Conservation (phyloP, 37 sponge, comb jelly and placozoan genomes). For the Corticium candelabrum region DNA sequence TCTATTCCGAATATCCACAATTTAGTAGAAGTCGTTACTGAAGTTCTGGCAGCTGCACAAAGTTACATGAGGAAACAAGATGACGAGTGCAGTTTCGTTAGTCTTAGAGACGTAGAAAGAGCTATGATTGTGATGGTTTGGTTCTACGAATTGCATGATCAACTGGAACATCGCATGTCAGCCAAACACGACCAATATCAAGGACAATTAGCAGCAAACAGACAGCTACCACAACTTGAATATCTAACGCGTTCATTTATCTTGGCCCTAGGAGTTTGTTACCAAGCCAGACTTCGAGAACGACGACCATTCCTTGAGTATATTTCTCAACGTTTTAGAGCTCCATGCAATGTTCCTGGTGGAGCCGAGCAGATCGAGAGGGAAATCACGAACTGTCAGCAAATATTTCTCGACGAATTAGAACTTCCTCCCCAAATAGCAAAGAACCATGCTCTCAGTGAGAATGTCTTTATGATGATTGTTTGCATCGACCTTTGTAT, state of each 20-base stretch:
- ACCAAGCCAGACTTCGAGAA: constrained; percentile 55
- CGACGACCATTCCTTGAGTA: constrained; percentile 41
- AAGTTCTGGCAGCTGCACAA: constrained; percentile 51
- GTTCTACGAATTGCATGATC: constrained; percentile 12
- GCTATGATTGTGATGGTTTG: constrained; percentile 31
- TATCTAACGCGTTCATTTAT: constrained; percentile 12
- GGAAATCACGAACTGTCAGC: constrained; percentile 40
- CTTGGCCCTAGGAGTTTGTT: constrained; percentile 67
- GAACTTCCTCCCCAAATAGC: constrained; percentile 70
- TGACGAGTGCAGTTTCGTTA: constrained; percentile 63
- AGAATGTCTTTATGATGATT: constrained; percentile 97
- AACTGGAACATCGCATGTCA: background rate
- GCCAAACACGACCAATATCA: background rate
- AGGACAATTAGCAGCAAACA: background rate
- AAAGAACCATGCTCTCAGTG: constrained; percentile 78
- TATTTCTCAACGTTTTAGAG: constrained; percentile 23
- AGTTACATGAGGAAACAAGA: constrained; percentile 55
- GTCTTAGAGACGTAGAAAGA: constrained; percentile 52
- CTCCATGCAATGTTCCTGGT: constrained; percentile 15
- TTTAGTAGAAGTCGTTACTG: constrained; percentile 22
- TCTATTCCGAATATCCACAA: background rate
- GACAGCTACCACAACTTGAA: background rate
- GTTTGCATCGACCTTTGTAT: constrained; percentile 87
- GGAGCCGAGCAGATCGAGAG: background rate
- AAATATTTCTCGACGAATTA: constrained; percentile 63